Evolutionary conservation across 2,797 vertebrate species (phyloP).

Genomic region (Avahi laniger): DNA sequence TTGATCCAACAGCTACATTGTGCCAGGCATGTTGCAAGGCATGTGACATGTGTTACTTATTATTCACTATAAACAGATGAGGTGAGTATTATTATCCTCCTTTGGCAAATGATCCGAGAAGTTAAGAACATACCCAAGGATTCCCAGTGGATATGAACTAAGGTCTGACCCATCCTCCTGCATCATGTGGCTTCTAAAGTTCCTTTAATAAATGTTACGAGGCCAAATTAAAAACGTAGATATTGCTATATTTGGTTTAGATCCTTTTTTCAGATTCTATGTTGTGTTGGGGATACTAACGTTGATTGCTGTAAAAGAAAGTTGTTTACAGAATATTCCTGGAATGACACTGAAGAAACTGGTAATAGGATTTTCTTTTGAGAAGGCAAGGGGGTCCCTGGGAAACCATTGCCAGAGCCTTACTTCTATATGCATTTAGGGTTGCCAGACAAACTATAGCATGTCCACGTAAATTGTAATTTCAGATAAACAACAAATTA

Average conservation of each 20-base stretch:
- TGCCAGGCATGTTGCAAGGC: background rate
- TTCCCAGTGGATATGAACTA: background rate
- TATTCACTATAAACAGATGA: background rate
- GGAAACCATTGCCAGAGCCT: background rate
- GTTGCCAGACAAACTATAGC: background rate
- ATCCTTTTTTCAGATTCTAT: background rate
- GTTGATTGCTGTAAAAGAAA: background rate
- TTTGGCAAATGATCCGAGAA: background rate
- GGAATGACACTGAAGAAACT: background rate
- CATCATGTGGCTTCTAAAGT: background rate
- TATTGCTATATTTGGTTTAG: background rate
- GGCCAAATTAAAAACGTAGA: background rate
- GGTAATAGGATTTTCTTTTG: background rate
- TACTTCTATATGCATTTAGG: background rate
- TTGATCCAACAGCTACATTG: background rate
- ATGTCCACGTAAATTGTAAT: background rate
- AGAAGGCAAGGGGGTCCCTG: background rate
- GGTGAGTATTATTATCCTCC: background rate
- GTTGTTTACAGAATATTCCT: background rate
- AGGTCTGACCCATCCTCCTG: background rate
- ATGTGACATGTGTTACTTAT: background rate
- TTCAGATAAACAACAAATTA: background rate
- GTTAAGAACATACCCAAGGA: background rate
- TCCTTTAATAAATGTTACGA: background rate
- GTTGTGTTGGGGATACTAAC: background rate